phyloP scores from a whole-genome alignment of 2,113 vertebrate genomes.

The Lophochroa leadbeateri region DNA sequence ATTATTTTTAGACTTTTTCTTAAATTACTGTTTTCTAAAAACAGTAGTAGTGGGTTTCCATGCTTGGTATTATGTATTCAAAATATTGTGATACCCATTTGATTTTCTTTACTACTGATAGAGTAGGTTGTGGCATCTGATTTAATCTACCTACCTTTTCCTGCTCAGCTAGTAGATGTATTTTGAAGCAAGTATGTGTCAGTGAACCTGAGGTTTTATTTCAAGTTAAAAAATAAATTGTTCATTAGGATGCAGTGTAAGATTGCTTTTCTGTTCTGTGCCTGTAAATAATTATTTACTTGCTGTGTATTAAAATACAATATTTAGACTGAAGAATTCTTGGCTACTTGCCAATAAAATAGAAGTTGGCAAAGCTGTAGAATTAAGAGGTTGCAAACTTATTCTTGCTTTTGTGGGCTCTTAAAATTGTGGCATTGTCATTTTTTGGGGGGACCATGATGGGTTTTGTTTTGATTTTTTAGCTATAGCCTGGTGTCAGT shows the following conservation, averaged over 20 bases:
- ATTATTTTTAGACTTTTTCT: not conserved
- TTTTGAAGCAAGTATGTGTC: not conserved
- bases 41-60: not conserved
- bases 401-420: not conserved
- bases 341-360: not conserved
- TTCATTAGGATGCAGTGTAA: not conserved
- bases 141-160: not conserved
- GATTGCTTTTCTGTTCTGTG: not conserved
- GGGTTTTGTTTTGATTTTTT: not conserved
- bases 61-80: not conserved
- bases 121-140: not conserved
- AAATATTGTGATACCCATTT: not conserved
- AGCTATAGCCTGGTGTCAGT: not conserved
- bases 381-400: not conserved
- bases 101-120: not conserved
- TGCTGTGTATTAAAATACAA: not conserved
- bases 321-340: not conserved
- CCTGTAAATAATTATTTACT: not conserved
- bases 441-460: not conserved
- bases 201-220: not conserved
- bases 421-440: not conserved
- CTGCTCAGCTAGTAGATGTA: not conserved
- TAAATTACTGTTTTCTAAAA: not conserved
- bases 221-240: not conserved
- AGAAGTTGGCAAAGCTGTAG: not conserved